A percentile compares a stretch with the other conserved stretches of the same genome.
Evolutionary conservation across 2,113 vertebrate genomes (phyloP).

Genomic region (Parus major): DNA sequence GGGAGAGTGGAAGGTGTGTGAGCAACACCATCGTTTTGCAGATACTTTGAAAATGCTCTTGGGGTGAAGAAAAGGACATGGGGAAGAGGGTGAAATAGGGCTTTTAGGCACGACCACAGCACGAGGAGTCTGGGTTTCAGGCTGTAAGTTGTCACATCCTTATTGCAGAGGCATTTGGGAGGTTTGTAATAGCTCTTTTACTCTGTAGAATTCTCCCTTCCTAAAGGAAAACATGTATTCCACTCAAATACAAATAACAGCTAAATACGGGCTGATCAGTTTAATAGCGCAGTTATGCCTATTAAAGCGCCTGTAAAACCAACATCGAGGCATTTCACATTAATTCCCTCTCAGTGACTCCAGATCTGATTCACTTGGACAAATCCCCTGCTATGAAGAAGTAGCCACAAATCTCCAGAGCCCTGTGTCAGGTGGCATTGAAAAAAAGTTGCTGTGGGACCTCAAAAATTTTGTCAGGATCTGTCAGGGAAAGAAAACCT

Average conservation of each 20-base stretch:
- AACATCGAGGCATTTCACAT: not conserved
- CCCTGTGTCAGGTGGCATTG: not conserved
- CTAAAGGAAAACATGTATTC: not conserved
- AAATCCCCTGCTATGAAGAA: not conserved
- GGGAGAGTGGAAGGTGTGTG: not conserved
- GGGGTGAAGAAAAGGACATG: not conserved
- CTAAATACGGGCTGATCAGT: not conserved
- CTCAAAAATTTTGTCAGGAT: not conserved
- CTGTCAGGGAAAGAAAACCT: not conserved
- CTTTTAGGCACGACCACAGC: not conserved
- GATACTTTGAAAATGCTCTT: not conserved
- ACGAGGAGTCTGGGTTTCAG: not conserved
- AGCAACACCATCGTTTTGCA: not conserved
- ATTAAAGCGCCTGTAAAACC: not conserved
- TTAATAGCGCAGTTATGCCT: not conserved
- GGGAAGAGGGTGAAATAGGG: not conserved
- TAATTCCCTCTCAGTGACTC: not conserved
- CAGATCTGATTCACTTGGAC: not conserved
- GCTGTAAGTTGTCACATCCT: fast-evolving
- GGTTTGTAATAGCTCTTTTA: not conserved
- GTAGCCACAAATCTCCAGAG: not conserved
- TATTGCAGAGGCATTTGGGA: not conserved
- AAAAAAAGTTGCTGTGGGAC: not conserved
- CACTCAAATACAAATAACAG: not conserved
- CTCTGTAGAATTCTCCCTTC: not conserved